A percentile compares a stretch with the other conserved stretches of the same genome.
Conservation (phyloP, 2,797 vertebrate species). For the Ctenopoma multispine region DNA sequence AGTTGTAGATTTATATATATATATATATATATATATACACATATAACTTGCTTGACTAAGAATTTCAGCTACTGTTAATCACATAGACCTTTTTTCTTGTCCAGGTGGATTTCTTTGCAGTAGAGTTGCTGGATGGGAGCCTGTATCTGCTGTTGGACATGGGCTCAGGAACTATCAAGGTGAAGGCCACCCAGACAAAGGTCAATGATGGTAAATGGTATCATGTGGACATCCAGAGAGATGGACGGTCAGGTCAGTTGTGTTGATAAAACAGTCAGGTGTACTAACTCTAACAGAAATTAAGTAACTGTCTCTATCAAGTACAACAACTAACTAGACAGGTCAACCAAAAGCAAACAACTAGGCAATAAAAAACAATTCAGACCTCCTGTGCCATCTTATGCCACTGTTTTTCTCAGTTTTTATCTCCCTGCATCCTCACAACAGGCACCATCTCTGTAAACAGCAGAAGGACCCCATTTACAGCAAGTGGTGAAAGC, state of each 20-base stretch:
- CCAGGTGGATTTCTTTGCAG: slow-evolving; percentile 96
- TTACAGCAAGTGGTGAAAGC: slow-evolving; percentile 97
- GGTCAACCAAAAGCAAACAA: no score
- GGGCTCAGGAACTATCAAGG: slow-evolving; percentile 99
- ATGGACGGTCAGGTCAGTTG: slow-evolving; percentile 93
- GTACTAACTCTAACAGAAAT: no score
- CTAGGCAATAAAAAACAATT: no score
- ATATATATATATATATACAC: no score
- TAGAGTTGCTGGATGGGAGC: slow-evolving; percentile 96
- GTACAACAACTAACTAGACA: neutral
- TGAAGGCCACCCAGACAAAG: slow-evolving; percentile 97
- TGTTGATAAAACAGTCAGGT: neutral
- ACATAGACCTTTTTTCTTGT: neutral
- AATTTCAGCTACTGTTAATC: neutral
- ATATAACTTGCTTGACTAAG: neutral
- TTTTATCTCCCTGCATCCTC: neutral
- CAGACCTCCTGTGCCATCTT: no score
- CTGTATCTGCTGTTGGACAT: slow-evolving; percentile 96
- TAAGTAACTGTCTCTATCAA: neutral
- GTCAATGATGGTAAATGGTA: slow-evolving; percentile 99
- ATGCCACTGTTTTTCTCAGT: no score
- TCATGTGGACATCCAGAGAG: slow-evolving; percentile 98
- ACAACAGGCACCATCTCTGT: slow-evolving; percentile 95
- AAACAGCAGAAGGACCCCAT: slow-evolving; percentile 95
- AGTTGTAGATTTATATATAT: no score